Evolutionary conservation across 2,113 vertebrate genomes (phyloP).

Genomic region (Nycticryphes semicollaris): DNA sequence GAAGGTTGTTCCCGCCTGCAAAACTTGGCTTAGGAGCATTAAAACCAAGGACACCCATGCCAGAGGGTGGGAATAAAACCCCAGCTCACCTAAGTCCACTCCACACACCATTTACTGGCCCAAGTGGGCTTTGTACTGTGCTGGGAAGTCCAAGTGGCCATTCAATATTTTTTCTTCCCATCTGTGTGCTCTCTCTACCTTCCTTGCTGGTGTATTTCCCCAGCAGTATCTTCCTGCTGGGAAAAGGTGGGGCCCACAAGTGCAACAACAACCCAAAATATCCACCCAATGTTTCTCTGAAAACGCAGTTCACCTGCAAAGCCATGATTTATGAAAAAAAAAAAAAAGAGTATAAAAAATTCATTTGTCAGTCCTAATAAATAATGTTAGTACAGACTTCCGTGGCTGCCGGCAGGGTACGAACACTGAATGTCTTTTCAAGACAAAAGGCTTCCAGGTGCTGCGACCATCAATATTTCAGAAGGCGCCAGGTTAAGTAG

Average conservation of each 20-base stretch:
- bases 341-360: too few species aligned
- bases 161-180: neutral
- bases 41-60: neutral
- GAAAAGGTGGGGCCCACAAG: neutral
- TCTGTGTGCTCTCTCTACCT: neutral
- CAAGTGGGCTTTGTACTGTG: neutral
- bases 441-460: neutral
- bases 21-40: neutral
- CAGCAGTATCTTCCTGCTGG: neutral
- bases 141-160: neutral
- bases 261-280: neutral
- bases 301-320: neutral
- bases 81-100: neutral
- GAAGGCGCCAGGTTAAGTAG: neutral
- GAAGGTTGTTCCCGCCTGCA: neutral
- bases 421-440: neutral
- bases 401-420: neutral
- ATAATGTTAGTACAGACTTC: neutral
- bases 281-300: neutral
- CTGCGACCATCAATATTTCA: neutral
- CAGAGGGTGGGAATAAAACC: neutral
- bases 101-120: neutral
- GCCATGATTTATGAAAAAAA: neutral
- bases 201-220: neutral
- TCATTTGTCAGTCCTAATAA: neutral